phyloP scores from a whole-genome alignment of 2,797 vertebrate species.

The Lithobates sylvaticus region DNA sequence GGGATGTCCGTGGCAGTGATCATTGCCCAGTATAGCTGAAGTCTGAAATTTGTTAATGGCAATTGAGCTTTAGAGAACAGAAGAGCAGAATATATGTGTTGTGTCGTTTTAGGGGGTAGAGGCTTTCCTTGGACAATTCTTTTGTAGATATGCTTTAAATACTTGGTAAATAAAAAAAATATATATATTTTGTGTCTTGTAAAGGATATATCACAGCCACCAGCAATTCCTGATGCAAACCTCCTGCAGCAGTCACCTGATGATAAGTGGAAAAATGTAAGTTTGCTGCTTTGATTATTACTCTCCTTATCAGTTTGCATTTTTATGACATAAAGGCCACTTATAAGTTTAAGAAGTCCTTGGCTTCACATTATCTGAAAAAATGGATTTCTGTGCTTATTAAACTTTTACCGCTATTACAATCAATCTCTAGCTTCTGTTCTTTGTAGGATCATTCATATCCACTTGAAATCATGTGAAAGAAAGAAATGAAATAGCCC shows the following conservation, averaged over 20 bases:
- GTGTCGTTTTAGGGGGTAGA: background rate
- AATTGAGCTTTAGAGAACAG: background rate
- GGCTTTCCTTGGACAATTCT: no score
- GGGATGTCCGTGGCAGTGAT: background rate
- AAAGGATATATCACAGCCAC: constrained; percentile 55
- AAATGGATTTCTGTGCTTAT: background rate
- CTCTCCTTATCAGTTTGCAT: background rate
- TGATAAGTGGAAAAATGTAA: constrained; percentile 71
- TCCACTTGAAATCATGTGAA: constrained; percentile 18
- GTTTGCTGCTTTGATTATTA: constrained; percentile 22
- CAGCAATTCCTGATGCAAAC: constrained; percentile 61
- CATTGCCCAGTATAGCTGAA: background rate
- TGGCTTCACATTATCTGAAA: background rate
- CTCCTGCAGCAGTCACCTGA: constrained; percentile 71
- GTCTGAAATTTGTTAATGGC: background rate
- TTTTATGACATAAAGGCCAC: background rate
- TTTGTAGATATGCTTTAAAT: background rate
- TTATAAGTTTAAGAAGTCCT: background rate
- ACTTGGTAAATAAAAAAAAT: background rate
- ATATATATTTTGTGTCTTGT: background rate
- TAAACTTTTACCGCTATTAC: constrained; percentile 35
- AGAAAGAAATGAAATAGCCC: constrained; percentile 6
- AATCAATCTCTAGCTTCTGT: constrained; percentile 5
- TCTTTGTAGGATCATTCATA: constrained; percentile 3
- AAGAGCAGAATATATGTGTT: background rate